A percentile compares a stretch with the other conserved stretches of the same genome.
Conservation (phyloP, 2,113 vertebrate genomes). For the Callochromis pleurospilus region DNA sequence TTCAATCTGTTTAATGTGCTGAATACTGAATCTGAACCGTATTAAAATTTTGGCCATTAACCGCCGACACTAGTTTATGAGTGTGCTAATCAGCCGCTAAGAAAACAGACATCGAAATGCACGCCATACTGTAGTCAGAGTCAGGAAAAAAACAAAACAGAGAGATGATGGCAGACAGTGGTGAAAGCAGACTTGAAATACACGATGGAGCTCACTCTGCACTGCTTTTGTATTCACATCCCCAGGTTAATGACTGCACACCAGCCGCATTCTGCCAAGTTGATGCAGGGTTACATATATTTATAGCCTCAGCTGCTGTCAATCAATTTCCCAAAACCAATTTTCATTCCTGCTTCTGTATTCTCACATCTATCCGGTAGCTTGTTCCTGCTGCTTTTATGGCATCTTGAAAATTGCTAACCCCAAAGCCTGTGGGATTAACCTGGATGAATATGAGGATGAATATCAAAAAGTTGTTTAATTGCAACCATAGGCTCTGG, state of each 20-base stretch:
- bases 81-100: not conserved
- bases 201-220: not conserved
- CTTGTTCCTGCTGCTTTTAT: not conserved
- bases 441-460: not conserved
- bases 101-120: not conserved
- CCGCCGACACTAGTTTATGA: not conserved
- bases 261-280: slow-evolving; percentile 4
- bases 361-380: slow-evolving; percentile 1
- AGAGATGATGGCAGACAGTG: not conserved
- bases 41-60: not conserved
- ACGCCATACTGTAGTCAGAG: not conserved
- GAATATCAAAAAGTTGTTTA: not conserved
- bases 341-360: slow-evolving; percentile 3
- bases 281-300: slow-evolving; percentile 33
- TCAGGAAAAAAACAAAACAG: not conserved
- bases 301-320: slow-evolving; percentile 34
- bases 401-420: not conserved
- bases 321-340: slow-evolving; percentile 36
- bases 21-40: not conserved
- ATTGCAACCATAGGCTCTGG: not conserved
- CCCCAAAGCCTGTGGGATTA: not conserved
- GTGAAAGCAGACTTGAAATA: not conserved
- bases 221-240: slow-evolving; percentile 25
- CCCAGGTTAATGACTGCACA: slow-evolving; percentile 39
- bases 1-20: not conserved